phyloP scores from a whole-genome alignment of 2,888 invertebrate genomes.

The Lasiommata megera region DNA sequence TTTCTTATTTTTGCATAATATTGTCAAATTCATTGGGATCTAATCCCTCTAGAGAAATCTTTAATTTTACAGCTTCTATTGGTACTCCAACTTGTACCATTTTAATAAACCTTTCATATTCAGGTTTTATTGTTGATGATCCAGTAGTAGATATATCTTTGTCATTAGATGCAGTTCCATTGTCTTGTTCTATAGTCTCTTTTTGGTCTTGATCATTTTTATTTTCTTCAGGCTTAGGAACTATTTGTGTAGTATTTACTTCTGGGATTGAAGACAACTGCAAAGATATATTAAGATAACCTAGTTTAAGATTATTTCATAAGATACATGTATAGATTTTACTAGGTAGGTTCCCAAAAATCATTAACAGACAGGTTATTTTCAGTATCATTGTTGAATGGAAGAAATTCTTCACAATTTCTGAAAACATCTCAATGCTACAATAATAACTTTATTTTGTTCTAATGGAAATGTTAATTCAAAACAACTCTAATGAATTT shows the following conservation, averaged over 20 bases:
- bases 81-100: constrained; percentile 95
- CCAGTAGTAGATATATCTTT: constrained; percentile 11
- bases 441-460: no score
- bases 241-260: constrained; percentile 42
- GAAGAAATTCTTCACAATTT: no score
- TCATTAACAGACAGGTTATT: no score
- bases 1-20: constrained; percentile 48
- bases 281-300: constrained; percentile 36
- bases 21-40: constrained; percentile 86
- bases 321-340: no score
- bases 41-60: constrained; percentile 91
- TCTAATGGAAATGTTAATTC: no score
- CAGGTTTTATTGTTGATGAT: constrained; percentile 72
- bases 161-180: constrained; percentile 13
- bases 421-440: no score
- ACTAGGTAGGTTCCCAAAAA: no score
- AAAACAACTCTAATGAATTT: no score
- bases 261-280: constrained; percentile 80
- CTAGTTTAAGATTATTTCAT: no score
- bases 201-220: constrained; percentile 20
- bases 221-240: constrained; percentile 12
- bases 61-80: constrained; percentile 89
- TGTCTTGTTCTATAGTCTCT: neutral
- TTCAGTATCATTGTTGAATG: no score
- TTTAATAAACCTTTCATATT: constrained; percentile 90